A percentile compares a stretch with the other conserved stretches of the same genome.
Evolutionary conservation across 2,113 vertebrate species (phyloP).

Genomic region (Pagrus major): DNA sequence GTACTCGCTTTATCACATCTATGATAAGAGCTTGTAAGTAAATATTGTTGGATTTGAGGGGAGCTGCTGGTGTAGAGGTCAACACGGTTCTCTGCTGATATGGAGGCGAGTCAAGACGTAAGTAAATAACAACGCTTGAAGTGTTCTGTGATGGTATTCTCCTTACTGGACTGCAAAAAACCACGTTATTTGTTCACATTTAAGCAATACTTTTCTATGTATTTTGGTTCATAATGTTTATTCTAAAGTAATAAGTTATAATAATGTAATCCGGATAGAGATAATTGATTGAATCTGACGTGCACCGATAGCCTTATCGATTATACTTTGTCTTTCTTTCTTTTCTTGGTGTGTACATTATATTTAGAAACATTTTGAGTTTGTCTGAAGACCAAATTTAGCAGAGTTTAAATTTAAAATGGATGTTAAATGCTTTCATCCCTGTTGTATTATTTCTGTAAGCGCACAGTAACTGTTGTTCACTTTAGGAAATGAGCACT

Average conservation of each 20-base stretch:
- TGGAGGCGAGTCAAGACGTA: neutral
- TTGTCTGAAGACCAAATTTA: constrained; percentile 34
- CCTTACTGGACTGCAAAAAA: neutral
- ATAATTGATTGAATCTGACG: constrained; percentile 21
- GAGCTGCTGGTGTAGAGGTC: neutral
- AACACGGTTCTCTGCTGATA: neutral
- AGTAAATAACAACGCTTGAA: neutral
- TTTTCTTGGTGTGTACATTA: constrained; percentile 12
- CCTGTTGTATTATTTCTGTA: constrained; percentile 27
- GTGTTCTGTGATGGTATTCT: neutral
- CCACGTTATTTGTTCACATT: neutral
- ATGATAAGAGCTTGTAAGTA: neutral
- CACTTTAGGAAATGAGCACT: constrained; percentile 5
- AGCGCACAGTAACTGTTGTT: neutral
- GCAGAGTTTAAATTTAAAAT: constrained; percentile 2
- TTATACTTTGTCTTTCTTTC: constrained; percentile 8
- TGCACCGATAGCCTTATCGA: constrained; percentile 67
- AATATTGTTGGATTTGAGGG: neutral
- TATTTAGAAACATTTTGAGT: constrained; percentile 22
- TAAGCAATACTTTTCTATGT: constrained; percentile 15
- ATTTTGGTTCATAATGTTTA: constrained; percentile 26
- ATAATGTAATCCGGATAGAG: neutral
- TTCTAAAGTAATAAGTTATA: neutral
- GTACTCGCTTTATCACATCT: too few relatives aligned
- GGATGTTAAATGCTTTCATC: neutral